phyloP scores from a whole-genome alignment of 2,888 invertebrate species.

The Danaus chrysippus region DNA sequence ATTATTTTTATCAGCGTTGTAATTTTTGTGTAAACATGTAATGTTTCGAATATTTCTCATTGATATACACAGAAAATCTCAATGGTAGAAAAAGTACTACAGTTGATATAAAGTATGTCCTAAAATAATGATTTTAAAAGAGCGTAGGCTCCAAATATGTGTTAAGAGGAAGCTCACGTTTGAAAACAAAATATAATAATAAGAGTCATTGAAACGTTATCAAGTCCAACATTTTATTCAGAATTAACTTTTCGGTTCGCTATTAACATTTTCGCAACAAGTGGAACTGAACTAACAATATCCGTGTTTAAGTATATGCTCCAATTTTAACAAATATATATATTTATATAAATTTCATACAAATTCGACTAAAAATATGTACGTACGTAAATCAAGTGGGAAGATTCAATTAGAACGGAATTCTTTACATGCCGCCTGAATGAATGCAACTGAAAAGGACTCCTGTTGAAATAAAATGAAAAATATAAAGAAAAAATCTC shows the following conservation, averaged over 20 bases:
- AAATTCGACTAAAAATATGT: constrained; percentile 31
- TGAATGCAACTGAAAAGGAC: constrained; percentile 39
- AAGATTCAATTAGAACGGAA: constrained; percentile 50
- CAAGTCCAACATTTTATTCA: neutral
- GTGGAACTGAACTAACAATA: neutral
- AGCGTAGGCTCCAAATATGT: too few species aligned
- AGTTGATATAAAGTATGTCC: too few species aligned
- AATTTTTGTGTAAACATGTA: too few species aligned
- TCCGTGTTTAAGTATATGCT: constrained; percentile 6
- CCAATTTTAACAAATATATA: constrained; percentile 13
- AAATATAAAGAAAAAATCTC: constrained; percentile 39
- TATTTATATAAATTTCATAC: constrained; percentile 27
- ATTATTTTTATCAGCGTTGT: too few species aligned
- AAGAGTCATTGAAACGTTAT: neutral
- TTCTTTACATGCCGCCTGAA: constrained; percentile 51
- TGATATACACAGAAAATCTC: neutral
- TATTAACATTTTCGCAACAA: constrained; percentile 4
- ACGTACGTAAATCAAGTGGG: constrained; percentile 31
- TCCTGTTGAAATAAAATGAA: constrained; percentile 53
- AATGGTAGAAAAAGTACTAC: constrained; percentile 1
- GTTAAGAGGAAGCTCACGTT: too few species aligned
- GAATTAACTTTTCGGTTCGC: neutral
- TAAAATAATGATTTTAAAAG: too few species aligned
- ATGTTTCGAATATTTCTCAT: constrained; percentile 12
- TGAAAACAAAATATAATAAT: neutral